Base-by-base conservation (phyloP, 2,113 vertebrate species). In the Azemiops feae region DNA sequence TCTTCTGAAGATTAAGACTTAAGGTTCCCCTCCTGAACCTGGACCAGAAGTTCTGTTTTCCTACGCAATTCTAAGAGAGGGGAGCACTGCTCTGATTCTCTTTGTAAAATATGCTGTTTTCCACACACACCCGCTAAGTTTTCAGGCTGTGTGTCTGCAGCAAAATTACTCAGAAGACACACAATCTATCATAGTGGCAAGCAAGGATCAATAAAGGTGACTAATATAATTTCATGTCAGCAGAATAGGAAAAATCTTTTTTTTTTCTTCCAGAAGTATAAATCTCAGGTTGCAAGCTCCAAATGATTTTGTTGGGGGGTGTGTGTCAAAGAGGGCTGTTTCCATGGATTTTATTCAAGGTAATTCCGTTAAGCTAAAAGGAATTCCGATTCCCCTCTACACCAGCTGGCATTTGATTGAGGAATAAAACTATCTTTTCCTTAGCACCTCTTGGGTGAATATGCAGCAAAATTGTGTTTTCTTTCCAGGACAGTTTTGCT, bases 381-480 rank as follows among this genome's bases (percentile, higher is more conserved):
- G 64, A 93, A 93, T 88, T 88, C 58, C 10, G 57, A 91, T 94
- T 74, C 55, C 23, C 92, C 45, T 14, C 3, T 90, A 91, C 85
- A 85, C 58, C 91, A 74, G 53, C 92, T 92, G 89, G 55, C 92
- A 85, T 85, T 45, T 87, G 25, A 0, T 43, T 92, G 55, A 92
- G 89, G 64, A 95, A 93, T 94, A 94, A 95, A 95, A 89, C 74
- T 1, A 27, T 23, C 87, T 92, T 93, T 95, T 92, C 85, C 89
- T 94, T 93, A 91, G 52, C 88, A 93, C 91, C n/a, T 87, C 90
- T 74, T 88, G 2, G 54, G 14, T 92, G 88, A 94, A 92, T 88
- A 91, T 88, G 47, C 47, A 58, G 53, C 22, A 11, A 52, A 85
- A 86, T 34, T 85, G 12, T 22, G 30, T 11, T 4, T 34, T 45